Conservation (phyloP, 2,888 invertebrate species). For the Marronus borbonicus region DNA sequence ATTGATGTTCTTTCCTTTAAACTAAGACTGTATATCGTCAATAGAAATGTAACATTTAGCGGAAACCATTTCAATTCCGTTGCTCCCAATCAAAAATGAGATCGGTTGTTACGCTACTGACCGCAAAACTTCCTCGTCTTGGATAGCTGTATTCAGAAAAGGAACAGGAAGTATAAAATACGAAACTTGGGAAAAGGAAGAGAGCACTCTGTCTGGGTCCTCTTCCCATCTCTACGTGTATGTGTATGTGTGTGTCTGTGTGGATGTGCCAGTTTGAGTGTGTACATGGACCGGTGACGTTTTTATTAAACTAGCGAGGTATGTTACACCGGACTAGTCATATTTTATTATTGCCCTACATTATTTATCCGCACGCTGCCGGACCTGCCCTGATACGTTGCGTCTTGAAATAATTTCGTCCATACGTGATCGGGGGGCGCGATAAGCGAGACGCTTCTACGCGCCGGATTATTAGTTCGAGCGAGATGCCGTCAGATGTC, state of each 20-base stretch:
- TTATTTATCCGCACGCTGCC: slow-evolving; percentile 65
- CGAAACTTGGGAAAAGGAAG: slow-evolving; percentile 11
- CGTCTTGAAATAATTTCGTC: slow-evolving; percentile 48
- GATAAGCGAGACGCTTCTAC: slow-evolving; percentile 39
- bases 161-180: slow-evolving; percentile 16
- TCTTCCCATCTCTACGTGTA: neutral
- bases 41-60: no score
- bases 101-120: slow-evolving; percentile 10
- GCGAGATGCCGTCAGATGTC: slow-evolving; percentile 35
- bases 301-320: slow-evolving; percentile 67
- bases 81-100: neutral
- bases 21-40: neutral
- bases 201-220: slow-evolving; percentile 2
- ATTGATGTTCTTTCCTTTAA: no score
- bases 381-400: slow-evolving; percentile 61
- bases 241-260: neutral
- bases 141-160: slow-evolving; percentile 11
- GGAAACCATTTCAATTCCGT: no score
- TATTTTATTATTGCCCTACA: slow-evolving; percentile 69
- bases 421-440: slow-evolving; percentile 34
- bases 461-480: slow-evolving; percentile 45
- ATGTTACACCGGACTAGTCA: slow-evolving; percentile 62
- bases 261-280: neutral
- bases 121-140: neutral
- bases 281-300: slow-evolving; percentile 61